These are phyloP conservation scores for Tolypeutes matacus DNA, from an alignment of 2,797 vertebrate species.

Conservation along the genomic window DNA sequence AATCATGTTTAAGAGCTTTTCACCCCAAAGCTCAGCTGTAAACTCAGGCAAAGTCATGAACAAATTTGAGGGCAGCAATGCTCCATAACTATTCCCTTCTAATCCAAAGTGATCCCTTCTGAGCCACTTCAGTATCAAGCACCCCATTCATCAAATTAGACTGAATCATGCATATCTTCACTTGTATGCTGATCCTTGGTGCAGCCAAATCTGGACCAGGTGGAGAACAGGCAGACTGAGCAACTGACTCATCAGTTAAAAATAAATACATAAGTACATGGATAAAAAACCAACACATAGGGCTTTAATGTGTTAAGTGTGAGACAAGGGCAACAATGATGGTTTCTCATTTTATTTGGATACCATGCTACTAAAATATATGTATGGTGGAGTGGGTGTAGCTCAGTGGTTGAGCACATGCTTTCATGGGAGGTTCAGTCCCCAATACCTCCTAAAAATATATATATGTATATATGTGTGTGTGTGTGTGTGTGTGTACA, in stretches of 20 bases:
- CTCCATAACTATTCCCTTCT: constrained; percentile 53
- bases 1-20: constrained; percentile 81
- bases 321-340: not conserved
- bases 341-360: not conserved
- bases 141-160: constrained; percentile 67
- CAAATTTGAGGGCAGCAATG: constrained; percentile 67
- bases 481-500: too few species aligned
- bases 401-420: too few species aligned
- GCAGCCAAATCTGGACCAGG: not conserved
- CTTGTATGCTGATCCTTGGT: constrained; percentile 32
- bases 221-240: not conserved
- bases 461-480: too few species aligned
- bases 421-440: too few species aligned
- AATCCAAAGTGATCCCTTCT: constrained; percentile 69
- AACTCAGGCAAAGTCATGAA: constrained; percentile 77
- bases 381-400: too few species aligned
- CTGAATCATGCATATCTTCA: not conserved
- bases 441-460: too few species aligned
- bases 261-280: not conserved
- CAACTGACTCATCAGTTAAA: not conserved
- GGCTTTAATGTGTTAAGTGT: not conserved
- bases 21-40: constrained; percentile 68
- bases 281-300: not conserved
- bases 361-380: not conserved
- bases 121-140: constrained; percentile 53